Conservation (phyloP, 2,888 invertebrate species). For the Brenthis hecate region DNA sequence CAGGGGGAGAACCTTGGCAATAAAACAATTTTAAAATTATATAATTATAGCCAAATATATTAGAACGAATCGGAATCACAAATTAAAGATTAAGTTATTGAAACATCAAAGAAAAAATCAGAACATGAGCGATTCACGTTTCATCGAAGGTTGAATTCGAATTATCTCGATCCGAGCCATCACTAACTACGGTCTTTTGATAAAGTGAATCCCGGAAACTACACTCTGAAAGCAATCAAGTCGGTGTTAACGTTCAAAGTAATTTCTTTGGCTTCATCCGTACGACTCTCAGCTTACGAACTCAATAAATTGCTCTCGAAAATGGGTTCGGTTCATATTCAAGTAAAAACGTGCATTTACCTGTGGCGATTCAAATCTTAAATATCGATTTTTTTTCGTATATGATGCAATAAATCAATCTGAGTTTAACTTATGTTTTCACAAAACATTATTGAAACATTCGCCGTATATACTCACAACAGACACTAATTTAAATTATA, state of each 20-base stretch:
- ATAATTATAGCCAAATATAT: too few species aligned
- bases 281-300: slow-evolving; percentile 41
- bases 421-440: too few species aligned
- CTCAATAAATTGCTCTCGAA: slow-evolving; percentile 35
- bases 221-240: slow-evolving; percentile 69
- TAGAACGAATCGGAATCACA: too few species aligned
- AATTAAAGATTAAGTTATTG: neutral
- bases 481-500: too few species aligned
- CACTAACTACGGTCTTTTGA: slow-evolving; percentile 52
- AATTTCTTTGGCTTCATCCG: slow-evolving; percentile 65
- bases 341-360: slow-evolving; percentile 15
- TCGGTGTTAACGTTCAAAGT: slow-evolving; percentile 65
- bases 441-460: too few species aligned
- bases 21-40: too few species aligned
- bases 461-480: too few species aligned
- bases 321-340: slow-evolving; percentile 22
- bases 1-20: too few species aligned
- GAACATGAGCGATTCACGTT: slow-evolving; percentile 13
- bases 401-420: too few species aligned
- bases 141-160: slow-evolving; percentile 16
- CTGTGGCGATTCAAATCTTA: slow-evolving; percentile 11
- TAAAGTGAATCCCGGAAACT: slow-evolving; percentile 58
- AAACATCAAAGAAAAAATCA: slow-evolving; percentile 10
- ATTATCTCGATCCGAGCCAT: slow-evolving; percentile 17
- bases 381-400: slow-evolving; percentile 10